Evolutionary conservation across 2,797 vertebrate genomes (phyloP).

Genomic region (Cephalopachus bancanus): DNA sequence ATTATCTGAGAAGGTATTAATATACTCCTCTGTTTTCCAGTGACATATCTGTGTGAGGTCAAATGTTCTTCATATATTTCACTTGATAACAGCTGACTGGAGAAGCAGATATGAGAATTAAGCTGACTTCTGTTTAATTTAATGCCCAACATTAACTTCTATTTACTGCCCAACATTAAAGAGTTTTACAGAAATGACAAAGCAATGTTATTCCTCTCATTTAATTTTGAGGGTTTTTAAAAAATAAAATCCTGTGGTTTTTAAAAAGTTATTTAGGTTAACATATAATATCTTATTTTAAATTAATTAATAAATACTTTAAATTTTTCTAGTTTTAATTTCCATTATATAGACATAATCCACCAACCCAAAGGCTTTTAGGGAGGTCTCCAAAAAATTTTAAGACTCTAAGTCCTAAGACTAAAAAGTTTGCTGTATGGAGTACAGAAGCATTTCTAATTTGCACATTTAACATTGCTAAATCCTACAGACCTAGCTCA

Average conservation of each 20-base stretch:
- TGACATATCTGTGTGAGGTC: background rate
- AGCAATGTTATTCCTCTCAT: slow-evolving; percentile 44
- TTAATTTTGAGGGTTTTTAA: background rate
- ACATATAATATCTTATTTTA: slow-evolving; percentile 34
- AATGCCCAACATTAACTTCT: too few species aligned
- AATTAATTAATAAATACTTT: slow-evolving; percentile 14
- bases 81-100: slow-evolving; percentile 13
- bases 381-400: slow-evolving; percentile 10
- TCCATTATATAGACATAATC: slow-evolving; percentile 49
- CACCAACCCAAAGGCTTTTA: slow-evolving; percentile 7
- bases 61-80: slow-evolving; percentile 31
- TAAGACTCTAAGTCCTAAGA: slow-evolving; percentile 47
- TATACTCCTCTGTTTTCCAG: slow-evolving; percentile 48
- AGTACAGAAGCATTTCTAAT: background rate
- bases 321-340: slow-evolving; percentile 48
- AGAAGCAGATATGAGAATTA: background rate
- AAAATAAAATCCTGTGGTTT: background rate
- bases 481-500: background rate
- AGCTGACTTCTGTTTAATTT: background rate
- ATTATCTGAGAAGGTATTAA: slow-evolving; percentile 47
- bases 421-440: background rate
- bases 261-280: slow-evolving; percentile 27
- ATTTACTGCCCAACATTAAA: background rate
- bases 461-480: accelerated
- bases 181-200: slow-evolving; percentile 49